Evolutionary conservation across 2,797 vertebrate species (phyloP).

Genomic region (Sebastes variabilis): DNA sequence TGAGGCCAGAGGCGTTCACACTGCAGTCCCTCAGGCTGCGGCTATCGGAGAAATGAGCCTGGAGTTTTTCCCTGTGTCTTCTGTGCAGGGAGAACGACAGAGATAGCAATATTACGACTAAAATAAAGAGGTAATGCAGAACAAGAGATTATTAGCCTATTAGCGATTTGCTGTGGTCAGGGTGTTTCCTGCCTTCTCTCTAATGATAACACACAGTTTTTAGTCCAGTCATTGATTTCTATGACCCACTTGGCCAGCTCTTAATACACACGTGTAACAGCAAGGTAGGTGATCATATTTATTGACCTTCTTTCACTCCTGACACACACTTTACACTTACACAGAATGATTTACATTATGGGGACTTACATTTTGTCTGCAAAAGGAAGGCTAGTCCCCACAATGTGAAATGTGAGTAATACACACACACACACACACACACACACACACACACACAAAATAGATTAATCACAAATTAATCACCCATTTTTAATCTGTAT

Average conservation of each 20-base stretch:
- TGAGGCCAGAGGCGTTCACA: constrained; percentile 76
- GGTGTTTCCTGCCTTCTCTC: neutral
- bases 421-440: too few relatives aligned
- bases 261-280: neutral
- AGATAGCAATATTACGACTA: neutral
- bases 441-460: neutral
- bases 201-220: neutral
- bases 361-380: too few relatives aligned
- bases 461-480: too few relatives aligned
- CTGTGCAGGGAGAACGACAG: constrained; percentile 40
- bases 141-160: neutral
- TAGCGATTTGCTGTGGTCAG: neutral
- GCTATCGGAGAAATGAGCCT: constrained; percentile 81
- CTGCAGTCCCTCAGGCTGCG: constrained; percentile 81
- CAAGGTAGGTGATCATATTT: constrained; percentile 17
- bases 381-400: too few relatives aligned
- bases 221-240: constrained; percentile 26
- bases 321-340: neutral
- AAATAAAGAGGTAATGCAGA: neutral
- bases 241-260: neutral
- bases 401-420: too few relatives aligned
- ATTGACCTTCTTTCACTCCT: constrained; percentile 7
- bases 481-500: too few relatives aligned
- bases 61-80: constrained; percentile 81
- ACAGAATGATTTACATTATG: neutral